phyloP scores from a whole-genome alignment of 2,113 vertebrate species.

The Baryphthengus martii region DNA sequence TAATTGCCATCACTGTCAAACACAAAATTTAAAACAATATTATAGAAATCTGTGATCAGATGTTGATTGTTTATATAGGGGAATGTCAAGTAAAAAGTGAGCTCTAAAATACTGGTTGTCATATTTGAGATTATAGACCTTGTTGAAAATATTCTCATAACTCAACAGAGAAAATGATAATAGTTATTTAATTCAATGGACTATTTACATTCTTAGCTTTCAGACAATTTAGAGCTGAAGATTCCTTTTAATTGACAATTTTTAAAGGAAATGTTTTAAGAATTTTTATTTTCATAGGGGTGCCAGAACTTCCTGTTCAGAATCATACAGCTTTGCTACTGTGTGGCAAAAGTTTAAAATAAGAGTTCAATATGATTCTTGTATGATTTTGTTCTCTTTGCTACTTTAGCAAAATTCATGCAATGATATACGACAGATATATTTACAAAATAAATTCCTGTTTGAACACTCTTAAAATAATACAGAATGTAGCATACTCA shows the following conservation, averaged over 20 bases:
- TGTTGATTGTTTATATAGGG: neutral
- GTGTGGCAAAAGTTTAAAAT: neutral
- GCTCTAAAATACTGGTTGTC: neutral
- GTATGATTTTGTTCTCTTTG: neutral
- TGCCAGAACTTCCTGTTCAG: neutral
- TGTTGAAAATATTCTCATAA: neutral
- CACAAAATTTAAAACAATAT: neutral
- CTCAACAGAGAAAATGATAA: neutral
- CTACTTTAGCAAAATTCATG: neutral
- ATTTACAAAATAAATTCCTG: neutral
- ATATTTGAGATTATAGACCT: neutral
- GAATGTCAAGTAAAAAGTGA: neutral
- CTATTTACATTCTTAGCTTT: neutral
- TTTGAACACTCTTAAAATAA: neutral
- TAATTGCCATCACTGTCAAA: neutral
- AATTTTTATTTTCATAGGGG: neutral
- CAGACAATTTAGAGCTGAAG: neutral
- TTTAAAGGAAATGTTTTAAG: neutral
- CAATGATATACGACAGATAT: neutral
- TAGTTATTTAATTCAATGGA: neutral
- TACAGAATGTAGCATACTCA: neutral
- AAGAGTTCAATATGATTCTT: neutral
- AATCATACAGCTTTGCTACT: neutral
- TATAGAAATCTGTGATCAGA: neutral
- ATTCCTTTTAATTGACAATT: neutral